Evolutionary conservation across 2,888 invertebrate genomes (phyloP).

Genomic region (Seira musarum): DNA sequence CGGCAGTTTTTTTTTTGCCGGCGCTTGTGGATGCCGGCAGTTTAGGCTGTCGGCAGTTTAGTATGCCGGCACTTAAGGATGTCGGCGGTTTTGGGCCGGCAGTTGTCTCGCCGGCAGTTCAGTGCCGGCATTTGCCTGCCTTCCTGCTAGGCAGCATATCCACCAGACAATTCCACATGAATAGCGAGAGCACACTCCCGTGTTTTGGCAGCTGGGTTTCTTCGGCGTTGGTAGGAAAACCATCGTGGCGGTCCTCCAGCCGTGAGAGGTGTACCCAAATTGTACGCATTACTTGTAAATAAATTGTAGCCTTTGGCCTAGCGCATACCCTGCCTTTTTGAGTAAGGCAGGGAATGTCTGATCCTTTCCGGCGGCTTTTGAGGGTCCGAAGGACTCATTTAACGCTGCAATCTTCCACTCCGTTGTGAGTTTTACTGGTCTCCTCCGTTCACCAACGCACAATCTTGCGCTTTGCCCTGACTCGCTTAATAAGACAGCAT

Average conservation of each 20-base stretch:
- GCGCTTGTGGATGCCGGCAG: too few relatives aligned
- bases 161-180: slow-evolving; percentile 69
- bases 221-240: slow-evolving; percentile 36
- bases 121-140: too few relatives aligned
- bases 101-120: too few relatives aligned
- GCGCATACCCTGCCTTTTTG: background rate
- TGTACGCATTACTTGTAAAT: slow-evolving; percentile 17
- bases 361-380: slow-evolving; percentile 22
- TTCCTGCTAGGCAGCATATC: too few relatives aligned
- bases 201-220: slow-evolving; percentile 55
- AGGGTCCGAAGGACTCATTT: slow-evolving; percentile 14
- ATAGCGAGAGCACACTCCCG: slow-evolving; percentile 69
- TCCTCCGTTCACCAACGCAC: slow-evolving; percentile 47
- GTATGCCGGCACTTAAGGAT: too few relatives aligned
- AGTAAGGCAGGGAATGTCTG: slow-evolving; percentile 29
- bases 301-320: background rate
- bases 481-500: slow-evolving; percentile 32
- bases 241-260: slow-evolving; percentile 27
- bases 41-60: too few relatives aligned
- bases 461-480: background rate
- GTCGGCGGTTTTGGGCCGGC: too few relatives aligned
- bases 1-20: too few relatives aligned
- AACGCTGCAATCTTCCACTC: background rate
- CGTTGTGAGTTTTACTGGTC: slow-evolving; percentile 5
- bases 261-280: slow-evolving; percentile 35